Base-by-base conservation (phyloP, 2,888 invertebrate species). In the Spisula solida region DNA sequence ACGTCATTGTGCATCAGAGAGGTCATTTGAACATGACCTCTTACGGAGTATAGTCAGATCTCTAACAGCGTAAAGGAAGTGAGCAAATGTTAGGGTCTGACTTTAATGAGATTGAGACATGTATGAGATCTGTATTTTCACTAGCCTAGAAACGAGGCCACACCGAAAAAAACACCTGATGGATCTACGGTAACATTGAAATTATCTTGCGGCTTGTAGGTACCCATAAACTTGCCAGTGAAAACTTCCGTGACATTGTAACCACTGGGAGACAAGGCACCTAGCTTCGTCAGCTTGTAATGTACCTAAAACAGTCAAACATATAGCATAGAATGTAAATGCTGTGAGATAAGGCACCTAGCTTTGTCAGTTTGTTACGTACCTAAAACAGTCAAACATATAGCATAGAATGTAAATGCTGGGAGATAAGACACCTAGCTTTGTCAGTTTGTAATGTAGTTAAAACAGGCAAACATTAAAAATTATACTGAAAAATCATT, bases 221-320 rank as follows among this genome's bases (percentile, higher is more conserved):
- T 85, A 10, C 96, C 96, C 0, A 95, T 66, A n/a, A 78, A 66
- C 20, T 83, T 89, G 0, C 94, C 94, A 29, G 90, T 90, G 86
- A 96, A 96, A 2, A 94, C 95, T 78, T 96, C 96, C 18, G 93
- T 94, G n/a, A 96, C 80, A 29, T 93, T 94, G 91, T 95, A 96
- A 8, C 94, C 94, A n/a, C 47, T 88, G 18, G 90, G 66, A 18
- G 81, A 88, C 18, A 88, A 90, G 75, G 95, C 86, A 5, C 95
- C 95, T 10, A 96, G 81, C 48, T 88, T 86, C 10, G 47, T 79
- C 75, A 90, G 60, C 12, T 82, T 75, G 18, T 91, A 66, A n/a
- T 86, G 78, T 16, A 92, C 47, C 92, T 92, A 82, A 31, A 86
- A 88, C 25, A 66, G 25, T 10, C 60, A 60, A 60, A 25, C 18